Percentiles rank a stretch among this genome's conserved stretches.
Evolutionary conservation across 2,797 vertebrate genomes (phyloP).

Genomic region (Melanotaenia nigrans): DNA sequence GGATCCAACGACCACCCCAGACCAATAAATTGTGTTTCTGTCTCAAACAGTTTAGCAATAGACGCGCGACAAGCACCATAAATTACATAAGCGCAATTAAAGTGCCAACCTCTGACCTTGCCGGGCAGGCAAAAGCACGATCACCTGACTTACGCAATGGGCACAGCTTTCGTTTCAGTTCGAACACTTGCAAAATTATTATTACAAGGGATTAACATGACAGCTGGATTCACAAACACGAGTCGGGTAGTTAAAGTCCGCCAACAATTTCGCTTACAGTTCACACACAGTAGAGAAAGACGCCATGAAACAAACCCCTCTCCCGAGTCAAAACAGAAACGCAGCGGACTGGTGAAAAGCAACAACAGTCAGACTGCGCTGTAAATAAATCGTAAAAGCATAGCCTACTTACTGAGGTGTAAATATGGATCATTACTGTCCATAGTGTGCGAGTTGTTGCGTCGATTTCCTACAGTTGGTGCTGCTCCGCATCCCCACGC

Average conservation of each 20-base stretch:
- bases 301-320: slow-evolving; percentile 66
- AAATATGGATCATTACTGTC: slow-evolving; percentile 84
- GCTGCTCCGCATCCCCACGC: slow-evolving; percentile 82
- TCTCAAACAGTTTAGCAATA: slow-evolving; percentile 77
- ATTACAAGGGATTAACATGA: slow-evolving; percentile 7
- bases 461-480: slow-evolving; percentile 69
- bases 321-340: slow-evolving; percentile 36
- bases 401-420: slow-evolving; percentile 79
- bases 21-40: slow-evolving; percentile 78
- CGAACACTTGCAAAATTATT: slow-evolving; percentile 32
- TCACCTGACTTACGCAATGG: slow-evolving; percentile 81
- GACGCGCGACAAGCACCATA: slow-evolving; percentile 81
- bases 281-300: slow-evolving; percentile 42
- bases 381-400: not conserved
- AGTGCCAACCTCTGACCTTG: slow-evolving; percentile 89
- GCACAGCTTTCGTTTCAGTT: slow-evolving; percentile 59
- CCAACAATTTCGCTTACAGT: slow-evolving; percentile 45
- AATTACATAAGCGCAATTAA: slow-evolving; percentile 87
- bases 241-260: slow-evolving; percentile 66
- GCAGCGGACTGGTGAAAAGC: slow-evolving; percentile 12
- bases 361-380: not conserved
- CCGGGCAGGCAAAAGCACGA: slow-evolving; percentile 75
- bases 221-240: slow-evolving; percentile 9
- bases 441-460: slow-evolving; percentile 77
- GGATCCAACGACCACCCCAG: slow-evolving; percentile 54